A percentile compares a stretch with the other conserved stretches of the same genome.
Evolutionary conservation across 2,113 vertebrate genomes (phyloP).

Genomic region (Leucoraja erinaceus): DNA sequence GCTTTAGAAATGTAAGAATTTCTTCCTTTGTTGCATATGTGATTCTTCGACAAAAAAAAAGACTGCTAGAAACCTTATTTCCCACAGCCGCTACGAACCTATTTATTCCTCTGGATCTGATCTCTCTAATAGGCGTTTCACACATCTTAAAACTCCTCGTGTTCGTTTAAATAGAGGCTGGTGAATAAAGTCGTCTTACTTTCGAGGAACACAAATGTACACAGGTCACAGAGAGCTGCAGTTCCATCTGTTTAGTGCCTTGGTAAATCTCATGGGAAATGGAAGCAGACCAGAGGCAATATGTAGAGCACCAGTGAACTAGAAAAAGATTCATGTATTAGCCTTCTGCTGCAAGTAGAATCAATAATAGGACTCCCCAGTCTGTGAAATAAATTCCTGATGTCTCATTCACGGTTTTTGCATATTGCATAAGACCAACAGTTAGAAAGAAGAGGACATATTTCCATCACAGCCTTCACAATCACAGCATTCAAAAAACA

Average conservation of each 20-base stretch:
- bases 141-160: not conserved
- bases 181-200: not conserved
- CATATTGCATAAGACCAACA: not conserved
- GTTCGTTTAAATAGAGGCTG: not conserved
- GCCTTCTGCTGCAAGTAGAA: not conserved
- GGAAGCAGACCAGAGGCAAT: not conserved
- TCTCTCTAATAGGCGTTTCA: not conserved
- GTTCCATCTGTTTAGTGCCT: not conserved
- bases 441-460: not conserved
- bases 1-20: too few relatives aligned
- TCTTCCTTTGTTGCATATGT: not conserved
- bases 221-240: not conserved
- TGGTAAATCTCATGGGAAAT: not conserved
- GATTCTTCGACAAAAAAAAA: not conserved
- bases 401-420: not conserved
- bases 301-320: not conserved
- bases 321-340: not conserved
- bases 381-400: not conserved
- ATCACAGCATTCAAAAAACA: not conserved
- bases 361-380: not conserved
- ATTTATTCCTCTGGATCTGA: not conserved
- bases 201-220: not conserved
- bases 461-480: not conserved
- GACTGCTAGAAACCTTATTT: not conserved
- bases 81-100: not conserved